Conservation (phyloP, 1,140 invertebrate genomes). For the Helicoverpa zea region DNA sequence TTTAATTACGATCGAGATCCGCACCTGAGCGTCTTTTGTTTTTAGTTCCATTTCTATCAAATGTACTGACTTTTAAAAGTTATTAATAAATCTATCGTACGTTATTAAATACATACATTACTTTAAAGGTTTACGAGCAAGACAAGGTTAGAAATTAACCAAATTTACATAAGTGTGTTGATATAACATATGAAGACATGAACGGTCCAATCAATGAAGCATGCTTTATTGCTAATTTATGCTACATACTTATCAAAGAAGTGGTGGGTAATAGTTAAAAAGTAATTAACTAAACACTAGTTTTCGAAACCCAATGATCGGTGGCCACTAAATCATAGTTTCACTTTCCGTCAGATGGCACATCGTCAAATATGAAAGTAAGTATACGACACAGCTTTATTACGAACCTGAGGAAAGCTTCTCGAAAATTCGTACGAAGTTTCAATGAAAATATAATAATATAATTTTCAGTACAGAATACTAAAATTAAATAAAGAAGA, state of each 20-base stretch:
- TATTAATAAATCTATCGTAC: neutral
- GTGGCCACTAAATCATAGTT: constrained; percentile 49
- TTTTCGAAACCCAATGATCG: constrained; percentile 48
- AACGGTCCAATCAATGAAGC: constrained; percentile 14
- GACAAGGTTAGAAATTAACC: constrained; percentile 11
- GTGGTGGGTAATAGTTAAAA: constrained; percentile 39
- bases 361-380: constrained; percentile 16
- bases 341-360: constrained; percentile 46
- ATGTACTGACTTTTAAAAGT: neutral
- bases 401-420: neutral
- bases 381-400: constrained; percentile 1
- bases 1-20: neutral
- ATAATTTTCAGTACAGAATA: neutral
- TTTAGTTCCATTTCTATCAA: neutral
- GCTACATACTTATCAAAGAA: constrained; percentile 22
- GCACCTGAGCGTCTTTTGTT: neutral
- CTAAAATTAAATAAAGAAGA: no score
- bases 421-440: neutral
- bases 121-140: neutral
- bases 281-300: constrained; percentile 53
- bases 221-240: constrained; percentile 38
- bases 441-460: neutral
- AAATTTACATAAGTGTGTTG: constrained; percentile 9
- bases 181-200: constrained; percentile 26
- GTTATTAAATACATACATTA: neutral